Percentiles rank a stretch among this genome's conserved stretches.
Conservation (phyloP, 2,888 invertebrate genomes). For the Hymenopus coronatus region DNA sequence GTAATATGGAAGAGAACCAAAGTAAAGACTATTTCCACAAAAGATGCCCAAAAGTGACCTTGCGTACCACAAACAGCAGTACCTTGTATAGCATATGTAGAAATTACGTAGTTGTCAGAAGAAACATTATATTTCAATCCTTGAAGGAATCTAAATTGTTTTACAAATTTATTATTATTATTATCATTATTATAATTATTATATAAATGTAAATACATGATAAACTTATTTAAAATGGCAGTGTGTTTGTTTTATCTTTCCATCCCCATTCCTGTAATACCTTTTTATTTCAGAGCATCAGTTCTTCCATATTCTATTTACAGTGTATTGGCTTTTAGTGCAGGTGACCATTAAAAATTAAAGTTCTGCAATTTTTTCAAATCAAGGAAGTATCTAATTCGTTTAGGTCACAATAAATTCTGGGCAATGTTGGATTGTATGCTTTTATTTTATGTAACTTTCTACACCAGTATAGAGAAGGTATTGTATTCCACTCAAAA, state of each 20-base stretch:
- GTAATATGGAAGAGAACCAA: not conserved
- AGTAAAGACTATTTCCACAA: conserved; percentile 21
- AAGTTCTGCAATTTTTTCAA: too few relatives aligned
- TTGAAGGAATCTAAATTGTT: conserved; percentile 45
- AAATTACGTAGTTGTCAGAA: conserved; percentile 42
- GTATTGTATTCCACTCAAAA: too few relatives aligned
- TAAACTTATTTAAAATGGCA: conserved; percentile 32
- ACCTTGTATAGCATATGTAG: conserved; percentile 43
- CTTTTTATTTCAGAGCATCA: too few relatives aligned
- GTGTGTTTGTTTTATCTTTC: not conserved
- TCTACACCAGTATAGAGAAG: too few relatives aligned
- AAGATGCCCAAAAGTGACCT: conserved; percentile 46
- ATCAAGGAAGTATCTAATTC: too few relatives aligned
- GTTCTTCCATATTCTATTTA: too few relatives aligned
- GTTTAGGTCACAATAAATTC: too few relatives aligned
- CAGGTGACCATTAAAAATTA: too few relatives aligned
- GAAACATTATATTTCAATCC: conserved; percentile 44
- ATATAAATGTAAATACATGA: conserved; percentile 37
- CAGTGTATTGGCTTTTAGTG: too few relatives aligned
- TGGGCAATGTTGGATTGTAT: too few relatives aligned
- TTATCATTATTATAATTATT: conserved; percentile 32
- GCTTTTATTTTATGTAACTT: too few relatives aligned
- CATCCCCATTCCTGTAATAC: too few relatives aligned
- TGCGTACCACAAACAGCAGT: conserved; percentile 47
- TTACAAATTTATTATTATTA: conserved; percentile 42